Evolutionary conservation across 2,888 invertebrate species (phyloP), one percentile per base, ranked within the genome.

Genomic region (Brachyopa scutellaris): DNA sequence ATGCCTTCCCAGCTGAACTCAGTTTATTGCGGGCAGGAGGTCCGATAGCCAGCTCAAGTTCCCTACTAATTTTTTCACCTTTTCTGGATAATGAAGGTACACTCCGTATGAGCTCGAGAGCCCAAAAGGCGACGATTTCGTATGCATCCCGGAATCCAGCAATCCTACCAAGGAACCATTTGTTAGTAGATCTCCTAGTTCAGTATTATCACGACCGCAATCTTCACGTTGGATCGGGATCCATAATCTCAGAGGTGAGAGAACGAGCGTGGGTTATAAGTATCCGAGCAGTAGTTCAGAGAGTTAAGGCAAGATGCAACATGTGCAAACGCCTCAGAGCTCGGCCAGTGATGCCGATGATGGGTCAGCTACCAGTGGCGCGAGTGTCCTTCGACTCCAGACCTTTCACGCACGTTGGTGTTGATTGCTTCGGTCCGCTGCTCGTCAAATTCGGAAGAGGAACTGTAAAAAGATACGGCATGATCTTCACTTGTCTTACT

Each of bases 301-400:
- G n/a, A 15, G 15, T 17, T 61, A 11, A 57, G 26, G 2, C 4
- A 42, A 57, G 11, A 1, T 70, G 70, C 17, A 47, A 33, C 6
- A 26, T 8, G 13, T 51, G 66, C 19, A 36, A 19, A 19, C 3
- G 17, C 7, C 6, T 26, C 6, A 29, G 31, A 17, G 40, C 19
- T 3, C 13, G 36, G 8, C 72, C 82, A 7, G 11, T 11, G 1
- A 8, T 42, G 1, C 78, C 84, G 11, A 13, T 55, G 19, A 84
- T 84, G 84, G 84, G 57, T 26, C 69, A 33, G 33, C 33, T 33
- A 2, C 21, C n/a, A 2, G 2, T 9, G 8, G 6, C 33, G 3
- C 33, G 33, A 2, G 2, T 33, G 8, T 6, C 33, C 2, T 33
- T n/a, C n/a, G n/a, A n/a, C n/a, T n/a, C n/a, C n/a, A n/a, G n/a